These are phyloP conservation scores for Abrostola triplasia DNA, from an alignment of 2,888 invertebrate species.

Conservation along the genomic window DNA sequence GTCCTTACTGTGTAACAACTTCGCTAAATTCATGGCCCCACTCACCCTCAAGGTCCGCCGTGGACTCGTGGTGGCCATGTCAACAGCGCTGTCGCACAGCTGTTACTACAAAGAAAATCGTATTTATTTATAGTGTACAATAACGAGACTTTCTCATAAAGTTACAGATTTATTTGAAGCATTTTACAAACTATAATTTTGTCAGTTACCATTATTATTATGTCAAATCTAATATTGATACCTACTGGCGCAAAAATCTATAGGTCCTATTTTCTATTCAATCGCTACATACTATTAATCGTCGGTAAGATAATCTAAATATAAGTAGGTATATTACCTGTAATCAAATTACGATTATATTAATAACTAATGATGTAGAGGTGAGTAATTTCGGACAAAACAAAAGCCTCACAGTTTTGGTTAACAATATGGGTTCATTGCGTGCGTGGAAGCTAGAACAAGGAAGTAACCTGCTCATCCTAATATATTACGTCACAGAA, in stretches of 20 bases:
- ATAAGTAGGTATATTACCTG: too few relatives aligned
- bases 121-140: conserved; percentile 23
- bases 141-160: conserved; percentile 17
- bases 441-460: conserved; percentile 3
- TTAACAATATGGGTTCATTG: not conserved
- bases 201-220: too few relatives aligned
- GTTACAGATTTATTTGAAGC: not conserved
- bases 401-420: too few relatives aligned
- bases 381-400: too few relatives aligned
- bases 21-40: conserved; percentile 52
- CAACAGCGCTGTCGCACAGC: conserved; percentile 65
- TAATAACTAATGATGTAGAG: too few relatives aligned
- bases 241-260: too few relatives aligned
- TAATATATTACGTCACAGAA: conserved; percentile 12
- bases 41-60: conserved; percentile 63
- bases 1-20: not conserved
- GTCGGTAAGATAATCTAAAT: too few relatives aligned
- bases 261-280: too few relatives aligned
- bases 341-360: too few relatives aligned
- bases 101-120: conserved; percentile 57
- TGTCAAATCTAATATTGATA: too few relatives aligned
- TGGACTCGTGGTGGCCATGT: conserved; percentile 55
- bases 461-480: conserved; percentile 29
- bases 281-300: too few relatives aligned
- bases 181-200: too few relatives aligned